Evolutionary conservation across 2,113 vertebrate genomes (phyloP).

Genomic region (Bettongia penicillata): DNA sequence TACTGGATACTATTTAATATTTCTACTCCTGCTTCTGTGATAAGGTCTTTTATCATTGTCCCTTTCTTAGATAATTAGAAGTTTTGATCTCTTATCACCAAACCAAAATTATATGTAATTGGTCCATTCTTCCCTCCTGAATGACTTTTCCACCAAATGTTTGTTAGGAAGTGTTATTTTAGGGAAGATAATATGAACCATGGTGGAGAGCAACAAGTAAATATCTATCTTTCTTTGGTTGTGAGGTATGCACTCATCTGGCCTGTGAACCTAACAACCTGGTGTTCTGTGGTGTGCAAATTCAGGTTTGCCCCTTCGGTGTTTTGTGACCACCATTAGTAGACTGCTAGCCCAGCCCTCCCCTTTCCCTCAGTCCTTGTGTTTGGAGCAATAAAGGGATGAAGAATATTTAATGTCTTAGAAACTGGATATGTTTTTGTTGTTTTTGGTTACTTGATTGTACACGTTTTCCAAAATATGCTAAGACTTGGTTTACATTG

Average conservation of each 20-base stretch:
- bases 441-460: constrained; percentile 55
- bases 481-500: constrained; percentile 55
- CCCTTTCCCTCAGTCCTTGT: constrained; percentile 19
- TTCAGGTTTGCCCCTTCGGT: constrained; percentile 42
- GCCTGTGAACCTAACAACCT: constrained; percentile 42
- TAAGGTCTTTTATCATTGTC: constrained; percentile 20
- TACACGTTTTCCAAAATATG: constrained; percentile 66
- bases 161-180: constrained; percentile 32
- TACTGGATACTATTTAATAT: not conserved
- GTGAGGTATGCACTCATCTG: constrained; percentile 21
- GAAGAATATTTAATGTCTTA: constrained; percentile 65
- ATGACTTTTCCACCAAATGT: constrained; percentile 47
- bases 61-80: constrained; percentile 38
- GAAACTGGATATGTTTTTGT: constrained; percentile 64
- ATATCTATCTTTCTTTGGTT: not conserved
- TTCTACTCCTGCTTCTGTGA: not conserved
- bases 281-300: constrained; percentile 6
- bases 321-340: constrained; percentile 50
- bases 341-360: constrained; percentile 58
- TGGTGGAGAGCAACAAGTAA: constrained; percentile 55
- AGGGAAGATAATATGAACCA: constrained; percentile 38
- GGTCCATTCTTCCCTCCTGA: not conserved
- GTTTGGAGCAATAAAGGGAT: constrained; percentile 50
- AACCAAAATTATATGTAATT: constrained; percentile 27
- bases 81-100: constrained; percentile 60